Conservation (phyloP, 2,797 vertebrate genomes). For the Catostomus latipinnis region DNA sequence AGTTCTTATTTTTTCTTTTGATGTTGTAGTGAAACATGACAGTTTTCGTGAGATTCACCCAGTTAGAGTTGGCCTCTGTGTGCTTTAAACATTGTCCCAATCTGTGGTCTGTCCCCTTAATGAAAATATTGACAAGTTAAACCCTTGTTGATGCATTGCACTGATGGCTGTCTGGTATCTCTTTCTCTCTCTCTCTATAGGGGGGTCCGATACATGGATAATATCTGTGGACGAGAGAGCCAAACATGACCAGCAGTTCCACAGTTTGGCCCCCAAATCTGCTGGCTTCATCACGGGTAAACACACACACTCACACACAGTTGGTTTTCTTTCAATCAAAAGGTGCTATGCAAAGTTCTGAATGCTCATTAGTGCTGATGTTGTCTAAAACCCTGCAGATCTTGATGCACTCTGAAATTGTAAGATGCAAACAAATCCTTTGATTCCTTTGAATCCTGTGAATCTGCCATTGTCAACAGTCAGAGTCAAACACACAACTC, state of each 20-base stretch:
- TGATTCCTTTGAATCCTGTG: too few relatives aligned
- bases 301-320: background rate
- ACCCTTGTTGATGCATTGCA: background rate
- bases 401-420: background rate
- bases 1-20: too few relatives aligned
- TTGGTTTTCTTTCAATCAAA: background rate
- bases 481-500: too few relatives aligned
- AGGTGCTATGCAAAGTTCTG: background rate
- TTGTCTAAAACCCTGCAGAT: background rate
- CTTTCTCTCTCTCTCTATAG: conserved; percentile 64
- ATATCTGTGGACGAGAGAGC: conserved; percentile 95
- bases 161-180: conserved; percentile 23
- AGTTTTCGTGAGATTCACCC: background rate
- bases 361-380: background rate
- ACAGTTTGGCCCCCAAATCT: conserved; percentile 88
- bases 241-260: conserved; percentile 98
- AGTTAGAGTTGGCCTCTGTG: background rate
- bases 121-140: background rate
- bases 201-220: conserved; percentile 93
- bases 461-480: too few relatives aligned
- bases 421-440: background rate
- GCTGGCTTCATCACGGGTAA: conserved; percentile 95
- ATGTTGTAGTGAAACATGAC: too few relatives aligned
- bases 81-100: background rate
- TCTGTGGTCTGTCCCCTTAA: background rate